phyloP scores from a whole-genome alignment of 2,888 invertebrate species.

The Polylopha cassiicola region DNA sequence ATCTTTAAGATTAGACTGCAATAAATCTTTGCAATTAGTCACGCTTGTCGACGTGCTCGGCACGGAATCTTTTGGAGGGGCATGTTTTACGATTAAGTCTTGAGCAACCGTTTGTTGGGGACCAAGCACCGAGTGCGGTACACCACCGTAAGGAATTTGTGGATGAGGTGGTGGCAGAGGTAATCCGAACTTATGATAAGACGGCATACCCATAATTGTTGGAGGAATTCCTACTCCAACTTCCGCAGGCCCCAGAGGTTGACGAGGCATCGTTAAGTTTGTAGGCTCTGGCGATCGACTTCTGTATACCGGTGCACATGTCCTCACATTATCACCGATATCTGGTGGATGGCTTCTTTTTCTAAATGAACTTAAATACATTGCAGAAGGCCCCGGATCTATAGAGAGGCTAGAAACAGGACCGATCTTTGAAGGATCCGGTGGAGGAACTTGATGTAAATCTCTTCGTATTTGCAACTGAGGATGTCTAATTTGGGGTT shows the following conservation, averaged over 20 bases:
- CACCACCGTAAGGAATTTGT: constrained; percentile 60
- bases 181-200: constrained; percentile 69
- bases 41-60: constrained; percentile 60
- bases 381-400: constrained; percentile 61
- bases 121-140: constrained; percentile 58
- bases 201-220: constrained; percentile 62
- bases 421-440: constrained; percentile 56
- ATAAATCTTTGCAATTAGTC: constrained; percentile 52
- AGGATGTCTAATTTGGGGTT: constrained; percentile 70
- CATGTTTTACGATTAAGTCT: constrained; percentile 74
- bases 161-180: constrained; percentile 68
- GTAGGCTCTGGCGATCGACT: constrained; percentile 71
- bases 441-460: constrained; percentile 77
- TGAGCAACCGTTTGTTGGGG: constrained; percentile 73
- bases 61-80: constrained; percentile 64
- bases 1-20: constrained; percentile 41
- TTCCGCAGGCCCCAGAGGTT: constrained; percentile 47
- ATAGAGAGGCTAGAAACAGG: constrained; percentile 66
- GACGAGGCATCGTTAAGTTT: constrained; percentile 68
- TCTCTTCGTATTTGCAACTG: constrained; percentile 87
- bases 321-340: constrained; percentile 58
- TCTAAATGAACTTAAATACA: constrained; percentile 74
- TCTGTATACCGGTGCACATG: constrained; percentile 61
- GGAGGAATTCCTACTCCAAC: constrained; percentile 61
- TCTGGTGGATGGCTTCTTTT: constrained; percentile 78